Conservation (phyloP, 1,140 invertebrate genomes). For the Galendromus occidentalis region DNA sequence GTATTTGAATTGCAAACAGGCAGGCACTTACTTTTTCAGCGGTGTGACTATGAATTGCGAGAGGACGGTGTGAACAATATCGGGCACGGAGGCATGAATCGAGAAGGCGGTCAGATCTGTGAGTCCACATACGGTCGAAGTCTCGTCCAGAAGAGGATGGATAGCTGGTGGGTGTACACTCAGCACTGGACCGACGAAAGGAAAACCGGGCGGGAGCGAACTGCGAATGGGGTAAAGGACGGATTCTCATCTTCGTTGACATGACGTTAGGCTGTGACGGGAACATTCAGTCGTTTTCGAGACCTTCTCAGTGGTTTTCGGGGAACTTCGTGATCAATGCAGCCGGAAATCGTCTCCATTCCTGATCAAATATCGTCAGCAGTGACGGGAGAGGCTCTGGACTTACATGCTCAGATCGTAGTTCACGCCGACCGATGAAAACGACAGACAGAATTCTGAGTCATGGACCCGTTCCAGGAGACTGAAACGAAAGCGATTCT, state of each 20-base stretch:
- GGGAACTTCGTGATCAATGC: too few relatives aligned
- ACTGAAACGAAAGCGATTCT: neutral
- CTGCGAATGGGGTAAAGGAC: too few relatives aligned
- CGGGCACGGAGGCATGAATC: neutral
- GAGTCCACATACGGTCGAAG: neutral
- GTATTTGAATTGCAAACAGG: too few relatives aligned
- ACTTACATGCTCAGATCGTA: neutral
- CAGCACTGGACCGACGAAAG: neutral
- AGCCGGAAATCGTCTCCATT: too few relatives aligned
- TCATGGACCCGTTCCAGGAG: neutral
- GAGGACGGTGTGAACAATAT: neutral
- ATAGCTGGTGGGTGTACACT: neutral
- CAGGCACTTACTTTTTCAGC: neutral
- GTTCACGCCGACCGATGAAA: neutral
- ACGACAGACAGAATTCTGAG: neutral
- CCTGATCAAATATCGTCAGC: too few relatives aligned
- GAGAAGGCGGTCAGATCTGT: constrained; percentile 3
- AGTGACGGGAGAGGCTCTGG: too few relatives aligned
- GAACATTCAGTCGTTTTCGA: too few relatives aligned
- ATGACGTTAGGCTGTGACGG: too few relatives aligned
- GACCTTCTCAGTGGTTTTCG: too few relatives aligned
- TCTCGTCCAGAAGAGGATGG: neutral
- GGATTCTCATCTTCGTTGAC: too few relatives aligned
- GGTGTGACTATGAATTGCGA: neutral
- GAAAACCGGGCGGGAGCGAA: neutral